Evolutionary conservation across 2,797 vertebrate species (phyloP).

Genomic region (Bradypodion ventrale): DNA sequence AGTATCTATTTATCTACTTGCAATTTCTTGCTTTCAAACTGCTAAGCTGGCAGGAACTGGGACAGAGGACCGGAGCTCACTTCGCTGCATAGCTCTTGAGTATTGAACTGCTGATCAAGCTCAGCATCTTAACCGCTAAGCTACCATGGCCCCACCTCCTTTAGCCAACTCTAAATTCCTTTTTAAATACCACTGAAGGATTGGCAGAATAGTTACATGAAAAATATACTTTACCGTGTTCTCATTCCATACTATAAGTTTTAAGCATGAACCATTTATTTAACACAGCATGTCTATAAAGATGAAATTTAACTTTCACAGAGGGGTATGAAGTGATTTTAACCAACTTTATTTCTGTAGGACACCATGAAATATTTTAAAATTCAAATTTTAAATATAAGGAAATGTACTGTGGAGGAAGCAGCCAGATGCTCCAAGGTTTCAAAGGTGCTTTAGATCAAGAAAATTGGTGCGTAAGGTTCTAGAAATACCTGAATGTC

Average conservation of each 20-base stretch:
- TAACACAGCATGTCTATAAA: neutral
- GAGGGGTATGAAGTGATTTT: neutral
- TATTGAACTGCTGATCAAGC: too few species aligned
- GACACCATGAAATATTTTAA: neutral
- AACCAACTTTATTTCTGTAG: neutral
- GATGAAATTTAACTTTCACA: neutral
- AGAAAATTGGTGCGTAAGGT: neutral
- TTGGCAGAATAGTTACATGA: constrained; percentile 17
- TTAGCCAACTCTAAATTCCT: constrained; percentile 33
- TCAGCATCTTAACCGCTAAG: too few species aligned
- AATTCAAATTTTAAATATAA: neutral
- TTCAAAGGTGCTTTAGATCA: neutral
- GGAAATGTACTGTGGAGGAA: neutral
- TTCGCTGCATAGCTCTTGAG: too few species aligned
- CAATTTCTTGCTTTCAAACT: too few species aligned
- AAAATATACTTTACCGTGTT: neutral
- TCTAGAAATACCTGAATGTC: neutral
- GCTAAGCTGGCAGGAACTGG: too few species aligned
- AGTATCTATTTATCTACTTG: too few species aligned
- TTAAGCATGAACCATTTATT: neutral
- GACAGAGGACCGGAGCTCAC: too few species aligned
- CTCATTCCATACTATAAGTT: neutral
- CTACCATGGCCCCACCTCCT: neutral
- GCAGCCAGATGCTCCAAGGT: neutral
- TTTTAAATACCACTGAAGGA: constrained; percentile 54